Conservation (phyloP, 2,797 vertebrate genomes). For the Periophthalmus magnuspinnatus region DNA sequence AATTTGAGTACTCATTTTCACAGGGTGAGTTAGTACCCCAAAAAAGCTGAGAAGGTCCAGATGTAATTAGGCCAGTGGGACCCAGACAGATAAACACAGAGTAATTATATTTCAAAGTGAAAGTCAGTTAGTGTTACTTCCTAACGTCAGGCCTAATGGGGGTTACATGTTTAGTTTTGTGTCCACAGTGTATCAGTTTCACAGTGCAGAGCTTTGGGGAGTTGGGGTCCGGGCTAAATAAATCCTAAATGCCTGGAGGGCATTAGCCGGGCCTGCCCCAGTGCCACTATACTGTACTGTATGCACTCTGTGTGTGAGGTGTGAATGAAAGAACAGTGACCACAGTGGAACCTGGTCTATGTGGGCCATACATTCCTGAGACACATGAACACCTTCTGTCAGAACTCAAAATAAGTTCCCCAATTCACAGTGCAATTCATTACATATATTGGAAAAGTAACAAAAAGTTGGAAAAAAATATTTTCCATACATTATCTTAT, state of each 20-base stretch:
- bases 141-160: conserved; percentile 5
- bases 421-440: background rate
- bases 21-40: background rate
- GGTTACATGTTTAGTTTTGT: background rate
- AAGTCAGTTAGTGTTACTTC: conserved; percentile 1
- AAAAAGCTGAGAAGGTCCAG: conserved; percentile 1
- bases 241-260: conserved; percentile 35
- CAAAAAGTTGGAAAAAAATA: too few species aligned
- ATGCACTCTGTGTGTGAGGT: conserved; percentile 33
- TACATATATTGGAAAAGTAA: too few species aligned
- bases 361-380: conserved; percentile 72
- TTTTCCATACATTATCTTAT: too few species aligned
- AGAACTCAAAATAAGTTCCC: background rate
- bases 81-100: conserved; percentile 10
- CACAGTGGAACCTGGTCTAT: conserved; percentile 63
- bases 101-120: background rate
- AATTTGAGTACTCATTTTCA: background rate
- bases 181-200: conserved; percentile 6
- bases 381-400: conserved; percentile 62
- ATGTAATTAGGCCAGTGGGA: too few species aligned
- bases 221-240: conserved; percentile 3
- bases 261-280: conserved; percentile 37
- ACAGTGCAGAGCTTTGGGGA: conserved; percentile 14
- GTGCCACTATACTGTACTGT: conserved; percentile 1
- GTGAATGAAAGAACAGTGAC: conserved; percentile 67